These are phyloP conservation scores for Thamnophis elegans DNA, from an alignment of 2,797 vertebrate genomes.

Conservation along the genomic window DNA sequence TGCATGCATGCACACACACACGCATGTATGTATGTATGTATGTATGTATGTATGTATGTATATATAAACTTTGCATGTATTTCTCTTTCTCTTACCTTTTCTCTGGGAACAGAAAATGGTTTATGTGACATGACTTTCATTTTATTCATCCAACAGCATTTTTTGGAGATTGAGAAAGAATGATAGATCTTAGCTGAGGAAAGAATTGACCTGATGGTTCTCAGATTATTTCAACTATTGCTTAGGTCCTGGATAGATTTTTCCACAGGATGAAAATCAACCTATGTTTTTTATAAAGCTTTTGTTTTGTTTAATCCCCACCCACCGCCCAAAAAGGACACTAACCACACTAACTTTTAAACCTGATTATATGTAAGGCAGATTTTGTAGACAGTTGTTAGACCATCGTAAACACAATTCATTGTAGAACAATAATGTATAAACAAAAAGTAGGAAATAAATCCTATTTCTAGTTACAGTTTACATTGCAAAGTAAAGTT, in stretches of 20 bases:
- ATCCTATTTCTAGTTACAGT: background rate
- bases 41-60: too few relatives aligned
- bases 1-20: too few relatives aligned
- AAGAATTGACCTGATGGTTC: background rate
- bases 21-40: too few relatives aligned
- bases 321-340: too few relatives aligned
- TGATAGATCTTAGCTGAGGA: background rate
- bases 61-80: background rate
- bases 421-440: background rate
- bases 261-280: background rate
- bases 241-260: background rate
- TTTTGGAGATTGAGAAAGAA: background rate
- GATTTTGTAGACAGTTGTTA: background rate
- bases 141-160: background rate
- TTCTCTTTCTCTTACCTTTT: background rate
- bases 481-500: background rate
- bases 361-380: background rate
- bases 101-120: background rate
- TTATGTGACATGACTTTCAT: background rate
- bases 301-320: background rate
- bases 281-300: background rate
- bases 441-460: background rate
- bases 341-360: background rate
- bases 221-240: background rate
- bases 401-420: background rate